Conservation (phyloP, 2,113 vertebrate species). For the Passerina amoena region DNA sequence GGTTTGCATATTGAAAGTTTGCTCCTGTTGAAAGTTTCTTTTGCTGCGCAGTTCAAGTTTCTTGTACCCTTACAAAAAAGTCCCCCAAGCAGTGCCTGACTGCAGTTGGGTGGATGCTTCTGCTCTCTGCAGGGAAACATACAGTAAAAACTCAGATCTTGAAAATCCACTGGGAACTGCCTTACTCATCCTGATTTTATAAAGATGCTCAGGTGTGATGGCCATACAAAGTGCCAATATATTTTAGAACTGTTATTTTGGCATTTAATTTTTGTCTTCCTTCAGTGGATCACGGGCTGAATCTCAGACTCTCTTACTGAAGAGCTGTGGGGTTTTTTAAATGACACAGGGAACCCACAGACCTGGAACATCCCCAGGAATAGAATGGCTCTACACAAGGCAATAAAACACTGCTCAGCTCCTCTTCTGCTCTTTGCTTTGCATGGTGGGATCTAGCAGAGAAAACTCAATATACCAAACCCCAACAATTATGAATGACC, state of each 20-base stretch:
- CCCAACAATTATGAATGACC: neutral
- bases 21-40: neutral
- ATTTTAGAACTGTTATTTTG: neutral
- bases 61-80: neutral
- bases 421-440: neutral
- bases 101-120: neutral
- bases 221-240: neutral
- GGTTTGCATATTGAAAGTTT: neutral
- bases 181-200: neutral
- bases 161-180: neutral
- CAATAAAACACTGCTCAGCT: neutral
- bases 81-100: neutral
- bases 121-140: neutral
- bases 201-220: neutral
- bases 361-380: neutral
- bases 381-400: neutral
- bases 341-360: neutral
- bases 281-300: neutral
- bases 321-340: neutral
- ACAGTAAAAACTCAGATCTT: neutral
- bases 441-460: neutral
- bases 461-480: neutral
- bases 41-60: neutral
- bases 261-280: rapidly evolving
- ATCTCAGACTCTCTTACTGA: neutral